Conservation (phyloP, 2,797 vertebrate species). For the Anguilla anguilla region DNA sequence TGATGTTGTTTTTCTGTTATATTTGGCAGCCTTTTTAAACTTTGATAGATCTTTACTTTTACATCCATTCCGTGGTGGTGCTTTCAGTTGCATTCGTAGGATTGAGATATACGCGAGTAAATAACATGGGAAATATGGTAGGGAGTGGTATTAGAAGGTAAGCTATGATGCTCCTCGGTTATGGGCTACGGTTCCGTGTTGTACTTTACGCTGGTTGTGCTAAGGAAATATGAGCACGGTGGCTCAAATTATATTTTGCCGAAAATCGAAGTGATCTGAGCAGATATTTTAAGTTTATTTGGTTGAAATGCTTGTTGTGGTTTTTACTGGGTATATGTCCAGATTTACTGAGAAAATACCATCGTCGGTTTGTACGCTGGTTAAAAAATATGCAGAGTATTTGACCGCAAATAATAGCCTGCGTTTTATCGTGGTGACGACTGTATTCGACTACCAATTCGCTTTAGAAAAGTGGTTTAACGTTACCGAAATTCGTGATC, state of each 20-base stretch:
- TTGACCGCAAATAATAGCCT: constrained; percentile 17
- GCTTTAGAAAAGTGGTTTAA: constrained; percentile 9
- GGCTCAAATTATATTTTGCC: constrained; percentile 20
- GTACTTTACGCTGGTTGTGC: neutral
- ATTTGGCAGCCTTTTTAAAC: constrained; percentile 6
- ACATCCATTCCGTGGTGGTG: neutral
- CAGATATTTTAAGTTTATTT: constrained; percentile 24
- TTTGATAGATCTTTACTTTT: constrained; percentile 21
- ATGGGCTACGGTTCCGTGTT: neutral
- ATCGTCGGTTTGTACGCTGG: neutral
- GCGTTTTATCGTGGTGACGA: constrained; percentile 17
- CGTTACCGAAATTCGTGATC: constrained; percentile 19
- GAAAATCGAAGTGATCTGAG: neutral
- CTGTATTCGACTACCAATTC: neutral
- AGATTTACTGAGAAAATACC: neutral
- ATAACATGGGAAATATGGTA: constrained; percentile 18
- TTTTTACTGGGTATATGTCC: neutral
- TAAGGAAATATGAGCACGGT: constrained; percentile 15
- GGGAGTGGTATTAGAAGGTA: constrained; percentile 21
- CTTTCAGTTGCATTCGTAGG: neutral
- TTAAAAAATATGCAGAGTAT: constrained; percentile 13
- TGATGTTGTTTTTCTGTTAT: neutral
- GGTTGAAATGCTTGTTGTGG: constrained; percentile 1
- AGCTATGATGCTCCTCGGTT: constrained; percentile 5
- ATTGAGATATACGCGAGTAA: constrained; percentile 9